Conservation (phyloP, 2,113 vertebrate genomes). For the Cephalopholis sonnerati region DNA sequence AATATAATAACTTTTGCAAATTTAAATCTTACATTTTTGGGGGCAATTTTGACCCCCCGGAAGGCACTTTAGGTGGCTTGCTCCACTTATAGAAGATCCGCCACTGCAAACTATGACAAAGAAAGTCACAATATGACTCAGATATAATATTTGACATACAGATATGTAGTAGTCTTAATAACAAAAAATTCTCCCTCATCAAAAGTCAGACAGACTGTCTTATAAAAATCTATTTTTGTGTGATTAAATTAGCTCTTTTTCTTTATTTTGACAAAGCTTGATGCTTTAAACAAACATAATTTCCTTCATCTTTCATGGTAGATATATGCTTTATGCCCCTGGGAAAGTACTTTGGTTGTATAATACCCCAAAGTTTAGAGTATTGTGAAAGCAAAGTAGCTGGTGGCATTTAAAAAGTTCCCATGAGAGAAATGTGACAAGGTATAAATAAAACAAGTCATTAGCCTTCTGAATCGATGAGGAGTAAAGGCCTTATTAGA, state of each 20-base stretch:
- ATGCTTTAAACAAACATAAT: slow-evolving; percentile 21
- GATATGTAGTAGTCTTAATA: not conserved
- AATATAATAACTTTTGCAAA: too few species aligned
- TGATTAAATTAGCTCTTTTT: slow-evolving; percentile 10
- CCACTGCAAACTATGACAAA: slow-evolving; percentile 6
- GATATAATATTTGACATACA: slow-evolving; percentile 6
- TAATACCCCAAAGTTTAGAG: not conserved
- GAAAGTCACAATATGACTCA: not conserved
- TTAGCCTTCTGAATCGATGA: slow-evolving; percentile 21
- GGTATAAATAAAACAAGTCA: slow-evolving; percentile 27
- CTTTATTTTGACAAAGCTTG: slow-evolving; percentile 23
- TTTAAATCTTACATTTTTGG: too few species aligned
- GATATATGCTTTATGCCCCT: not conserved
- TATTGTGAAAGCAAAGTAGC: slow-evolving; percentile 18
- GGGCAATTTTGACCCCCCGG: too few species aligned
- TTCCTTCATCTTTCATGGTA: slow-evolving; percentile 2
- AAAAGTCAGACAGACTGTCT: slow-evolving; percentile 7
- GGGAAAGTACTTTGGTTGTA: too few species aligned
- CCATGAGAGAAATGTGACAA: slow-evolving; percentile 16
- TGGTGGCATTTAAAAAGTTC: slow-evolving; percentile 37
- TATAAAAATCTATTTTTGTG: not conserved
- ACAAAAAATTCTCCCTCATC: not conserved
- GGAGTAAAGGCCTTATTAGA: slow-evolving; percentile 36
- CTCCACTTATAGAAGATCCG: too few species aligned
- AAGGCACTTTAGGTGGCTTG: too few species aligned